A percentile compares a stretch with the other conserved stretches of the same genome.
These are phyloP conservation scores for Wasmannia auropunctata DNA, from an alignment of 1,140 invertebrate genomes.

Conservation along the genomic window DNA sequence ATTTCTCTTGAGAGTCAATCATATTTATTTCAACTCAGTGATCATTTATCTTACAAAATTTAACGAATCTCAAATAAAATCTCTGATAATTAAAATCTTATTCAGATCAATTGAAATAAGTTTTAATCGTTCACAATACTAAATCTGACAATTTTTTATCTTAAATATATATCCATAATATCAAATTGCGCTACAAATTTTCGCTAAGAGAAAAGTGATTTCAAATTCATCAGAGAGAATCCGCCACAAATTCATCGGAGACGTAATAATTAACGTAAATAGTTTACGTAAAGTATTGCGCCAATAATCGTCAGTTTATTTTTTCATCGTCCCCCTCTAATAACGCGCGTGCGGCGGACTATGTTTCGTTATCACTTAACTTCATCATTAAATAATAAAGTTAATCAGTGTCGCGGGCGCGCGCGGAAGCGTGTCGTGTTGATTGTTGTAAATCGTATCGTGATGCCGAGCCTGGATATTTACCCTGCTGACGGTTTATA, in stretches of 20 bases:
- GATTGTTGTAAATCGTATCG: conserved; percentile 58
- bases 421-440: conserved; percentile 9
- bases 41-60: neutral
- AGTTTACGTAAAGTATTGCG: neutral
- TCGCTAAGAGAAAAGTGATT: neutral
- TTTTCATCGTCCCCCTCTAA: neutral
- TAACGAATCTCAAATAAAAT: neutral
- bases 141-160: neutral
- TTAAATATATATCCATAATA: neutral
- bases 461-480: conserved; percentile 45
- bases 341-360: neutral
- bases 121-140: neutral
- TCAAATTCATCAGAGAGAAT: neutral
- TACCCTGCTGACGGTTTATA: conserved; percentile 45
- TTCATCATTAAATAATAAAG: conserved; percentile 44
- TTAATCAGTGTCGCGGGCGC: conserved; percentile 15
- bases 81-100: neutral
- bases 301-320: conserved; percentile 6
- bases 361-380: conserved; percentile 36
- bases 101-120: neutral
- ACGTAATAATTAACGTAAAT: conserved; percentile 8
- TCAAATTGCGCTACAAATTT: neutral
- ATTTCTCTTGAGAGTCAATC: neutral
- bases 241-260: neutral
- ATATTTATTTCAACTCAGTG: neutral